phyloP scores from a whole-genome alignment of 2,113 vertebrate genomes.

The Pavo muticus region DNA sequence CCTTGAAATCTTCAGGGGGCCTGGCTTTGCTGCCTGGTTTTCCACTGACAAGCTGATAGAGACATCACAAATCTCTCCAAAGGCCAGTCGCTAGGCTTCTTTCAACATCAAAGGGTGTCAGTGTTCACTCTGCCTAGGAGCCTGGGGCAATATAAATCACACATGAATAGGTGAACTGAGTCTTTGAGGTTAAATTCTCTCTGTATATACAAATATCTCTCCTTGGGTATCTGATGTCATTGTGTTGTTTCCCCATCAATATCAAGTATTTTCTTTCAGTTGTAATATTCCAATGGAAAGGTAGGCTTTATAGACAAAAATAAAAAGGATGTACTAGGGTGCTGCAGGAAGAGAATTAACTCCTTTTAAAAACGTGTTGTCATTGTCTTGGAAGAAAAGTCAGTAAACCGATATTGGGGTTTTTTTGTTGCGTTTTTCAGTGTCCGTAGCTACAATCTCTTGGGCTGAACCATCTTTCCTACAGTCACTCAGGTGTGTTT shows the following conservation, averaged over 20 bases:
- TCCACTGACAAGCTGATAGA: slow-evolving; percentile 65
- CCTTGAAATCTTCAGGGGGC: slow-evolving; percentile 50
- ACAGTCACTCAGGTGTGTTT: accelerated
- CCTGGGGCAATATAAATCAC: slow-evolving; percentile 55
- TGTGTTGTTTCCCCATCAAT: background rate
- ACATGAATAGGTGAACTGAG: slow-evolving; percentile 47
- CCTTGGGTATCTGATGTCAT: slow-evolving; percentile 34
- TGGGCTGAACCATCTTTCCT: background rate
- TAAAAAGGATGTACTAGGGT: background rate
- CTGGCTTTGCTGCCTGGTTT: slow-evolving; percentile 53
- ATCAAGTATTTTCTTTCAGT: slow-evolving; percentile 26
- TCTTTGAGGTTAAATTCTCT: slow-evolving; percentile 58
- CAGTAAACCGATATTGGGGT: background rate
- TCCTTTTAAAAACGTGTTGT: background rate
- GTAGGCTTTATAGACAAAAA: background rate
- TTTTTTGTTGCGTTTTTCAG: background rate
- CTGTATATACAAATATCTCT: slow-evolving; percentile 54
- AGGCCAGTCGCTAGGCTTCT: slow-evolving; percentile 57
- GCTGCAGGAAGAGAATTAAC: background rate
- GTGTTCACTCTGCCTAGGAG: slow-evolving; percentile 37
- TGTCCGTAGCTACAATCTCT: accelerated
- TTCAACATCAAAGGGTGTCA: slow-evolving; percentile 71
- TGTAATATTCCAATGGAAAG: background rate
- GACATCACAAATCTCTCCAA: slow-evolving; percentile 70
- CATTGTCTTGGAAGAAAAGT: background rate